Conservation (phyloP, 2,113 vertebrate genomes). For the Myotis lucifugus region DNA sequence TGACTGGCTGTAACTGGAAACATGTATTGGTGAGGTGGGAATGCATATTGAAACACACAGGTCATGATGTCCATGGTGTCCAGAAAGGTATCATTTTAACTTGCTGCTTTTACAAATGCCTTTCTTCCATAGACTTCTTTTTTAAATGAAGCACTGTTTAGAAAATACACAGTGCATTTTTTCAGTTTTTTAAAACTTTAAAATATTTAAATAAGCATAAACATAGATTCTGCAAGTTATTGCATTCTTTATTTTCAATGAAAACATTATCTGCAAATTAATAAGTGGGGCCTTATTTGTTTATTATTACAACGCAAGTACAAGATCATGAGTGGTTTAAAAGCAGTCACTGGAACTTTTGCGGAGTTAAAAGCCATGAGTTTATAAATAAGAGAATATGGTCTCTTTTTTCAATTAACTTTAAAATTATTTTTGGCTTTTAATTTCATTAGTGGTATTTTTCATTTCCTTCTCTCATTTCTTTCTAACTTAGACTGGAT, state of each 20-base stretch:
- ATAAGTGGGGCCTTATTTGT: neutral
- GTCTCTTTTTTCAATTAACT: neutral
- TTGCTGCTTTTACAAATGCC: neutral
- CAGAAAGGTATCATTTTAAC: neutral
- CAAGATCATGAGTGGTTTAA: neutral
- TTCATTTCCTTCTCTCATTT: neutral
- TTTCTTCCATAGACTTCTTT: neutral
- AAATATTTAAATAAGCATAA: neutral
- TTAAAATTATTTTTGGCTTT: neutral
- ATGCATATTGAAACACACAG: neutral
- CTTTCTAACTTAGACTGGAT: neutral
- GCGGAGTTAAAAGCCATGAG: neutral
- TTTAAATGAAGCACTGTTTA: neutral
- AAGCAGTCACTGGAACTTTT: conserved; percentile 1
- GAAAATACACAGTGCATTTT: neutral
- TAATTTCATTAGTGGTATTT: neutral
- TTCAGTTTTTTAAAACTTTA: neutral
- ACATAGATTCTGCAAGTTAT: neutral
- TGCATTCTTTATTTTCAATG: conserved; percentile 38
- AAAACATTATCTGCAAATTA: conserved; percentile 17
- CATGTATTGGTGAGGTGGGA: neutral
- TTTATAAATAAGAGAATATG: conserved; percentile 13
- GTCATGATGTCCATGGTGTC: neutral
- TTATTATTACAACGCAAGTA: neutral
- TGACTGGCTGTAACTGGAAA: neutral